Evolutionary conservation across 2,797 vertebrate species (phyloP).

Genomic region (Platyrinchus mystaceus): DNA sequence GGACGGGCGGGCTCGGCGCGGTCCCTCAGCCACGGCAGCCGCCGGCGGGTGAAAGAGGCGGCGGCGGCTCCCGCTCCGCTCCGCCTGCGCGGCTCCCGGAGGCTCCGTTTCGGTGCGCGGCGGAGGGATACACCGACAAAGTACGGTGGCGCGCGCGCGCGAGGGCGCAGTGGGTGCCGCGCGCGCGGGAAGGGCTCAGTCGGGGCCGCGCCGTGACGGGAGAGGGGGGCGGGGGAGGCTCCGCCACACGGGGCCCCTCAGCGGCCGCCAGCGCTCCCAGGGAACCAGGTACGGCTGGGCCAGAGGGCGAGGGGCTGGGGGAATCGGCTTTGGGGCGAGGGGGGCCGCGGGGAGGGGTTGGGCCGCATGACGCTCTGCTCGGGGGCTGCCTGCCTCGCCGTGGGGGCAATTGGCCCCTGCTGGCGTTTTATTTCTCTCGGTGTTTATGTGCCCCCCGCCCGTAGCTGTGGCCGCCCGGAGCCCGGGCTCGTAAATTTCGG

Average conservation of each 20-base stretch:
- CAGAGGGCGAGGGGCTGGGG: neutral
- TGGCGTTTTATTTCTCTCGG: neutral
- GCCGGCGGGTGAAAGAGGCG: neutral
- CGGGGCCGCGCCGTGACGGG: neutral
- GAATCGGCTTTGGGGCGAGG: too few relatives aligned
- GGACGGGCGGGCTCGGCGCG: accelerated
- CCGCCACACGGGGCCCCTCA: neutral
- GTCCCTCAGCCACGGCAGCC: accelerated
- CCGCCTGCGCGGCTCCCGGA: accelerated
- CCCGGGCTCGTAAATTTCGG: accelerated
- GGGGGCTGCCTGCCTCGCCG: accelerated
- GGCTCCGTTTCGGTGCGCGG: accelerated
- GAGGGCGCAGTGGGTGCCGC: too few relatives aligned
- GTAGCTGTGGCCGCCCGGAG: neutral
- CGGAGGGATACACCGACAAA: neutral
- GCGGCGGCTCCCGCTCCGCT: accelerated
- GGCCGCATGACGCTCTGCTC: neutral
- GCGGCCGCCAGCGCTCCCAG: neutral
- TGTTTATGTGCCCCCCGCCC: too few relatives aligned
- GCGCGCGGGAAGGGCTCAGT: neutral
- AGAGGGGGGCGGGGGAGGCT: neutral
- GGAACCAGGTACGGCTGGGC: neutral
- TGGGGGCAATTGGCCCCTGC: too few relatives aligned
- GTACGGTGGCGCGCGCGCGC: accelerated
- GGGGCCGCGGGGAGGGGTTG: neutral